phyloP scores from a whole-genome alignment of 2,797 vertebrate species.

The Amblyopsis hoosieri region DNA sequence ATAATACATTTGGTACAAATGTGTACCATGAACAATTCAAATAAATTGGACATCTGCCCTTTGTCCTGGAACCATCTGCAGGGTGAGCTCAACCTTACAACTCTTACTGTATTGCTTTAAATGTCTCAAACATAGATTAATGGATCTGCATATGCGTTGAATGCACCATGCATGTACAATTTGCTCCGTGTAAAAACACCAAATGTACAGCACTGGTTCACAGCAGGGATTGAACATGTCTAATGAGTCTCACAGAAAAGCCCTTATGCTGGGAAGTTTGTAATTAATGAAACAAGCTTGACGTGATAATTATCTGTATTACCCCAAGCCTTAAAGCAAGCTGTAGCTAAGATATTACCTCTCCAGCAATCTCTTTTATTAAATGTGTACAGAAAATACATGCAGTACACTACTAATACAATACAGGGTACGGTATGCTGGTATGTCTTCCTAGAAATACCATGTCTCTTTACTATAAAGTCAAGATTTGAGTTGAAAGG shows the following conservation, averaged over 20 bases:
- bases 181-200: too few species aligned
- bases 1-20: too few species aligned
- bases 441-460: neutral
- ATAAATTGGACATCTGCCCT: too few species aligned
- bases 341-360: conserved; percentile 32
- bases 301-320: conserved; percentile 53
- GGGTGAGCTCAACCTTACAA: too few species aligned
- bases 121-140: too few species aligned
- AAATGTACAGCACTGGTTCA: conserved; percentile 9
- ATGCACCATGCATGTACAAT: too few species aligned
- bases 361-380: conserved; percentile 12
- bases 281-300: conserved; percentile 31
- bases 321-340: conserved; percentile 34
- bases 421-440: conserved; percentile 7
- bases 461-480: conserved; percentile 5
- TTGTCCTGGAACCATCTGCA: too few species aligned
- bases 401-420: neutral
- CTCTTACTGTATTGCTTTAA: too few species aligned
- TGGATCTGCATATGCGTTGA: too few species aligned
- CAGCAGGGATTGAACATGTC: conserved; percentile 27
- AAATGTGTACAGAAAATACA: conserved; percentile 6
- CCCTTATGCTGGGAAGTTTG: conserved; percentile 23
- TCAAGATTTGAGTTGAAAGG: conserved; percentile 1
- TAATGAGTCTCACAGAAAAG: conserved; percentile 38
- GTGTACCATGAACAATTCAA: too few species aligned